Conservation (phyloP, 2,888 invertebrate genomes). For the Leptura quadrifasciata region DNA sequence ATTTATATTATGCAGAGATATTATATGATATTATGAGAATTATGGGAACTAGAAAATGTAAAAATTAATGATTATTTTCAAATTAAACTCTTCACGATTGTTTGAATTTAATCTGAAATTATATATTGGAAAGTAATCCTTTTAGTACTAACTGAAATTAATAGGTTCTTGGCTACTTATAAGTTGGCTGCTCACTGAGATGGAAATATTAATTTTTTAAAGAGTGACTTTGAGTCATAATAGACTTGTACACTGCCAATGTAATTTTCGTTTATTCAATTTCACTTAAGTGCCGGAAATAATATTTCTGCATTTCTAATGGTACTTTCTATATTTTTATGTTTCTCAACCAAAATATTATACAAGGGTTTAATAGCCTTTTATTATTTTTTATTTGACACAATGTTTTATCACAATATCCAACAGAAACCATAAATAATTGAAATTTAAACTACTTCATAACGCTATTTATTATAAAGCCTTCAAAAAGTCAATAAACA, state of each 20-base stretch:
- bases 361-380: conserved; percentile 5
- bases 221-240: neutral
- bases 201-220: neutral
- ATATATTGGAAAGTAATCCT: no score
- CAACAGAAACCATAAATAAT: conserved; percentile 1
- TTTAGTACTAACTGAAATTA: no score
- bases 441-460: neutral
- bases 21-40: no score
- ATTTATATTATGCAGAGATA: no score
- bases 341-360: neutral
- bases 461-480: neutral
- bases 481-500: neutral
- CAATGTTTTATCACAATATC: neutral
- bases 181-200: neutral
- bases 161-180: no score
- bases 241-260: neutral
- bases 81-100: no score
- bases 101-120: no score
- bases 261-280: neutral
- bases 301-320: conserved; percentile 1
- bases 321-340: neutral
- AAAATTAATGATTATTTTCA: no score
- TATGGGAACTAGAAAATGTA: no score
- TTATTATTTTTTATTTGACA: neutral
- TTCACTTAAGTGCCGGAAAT: neutral